Evolutionary conservation across 2,113 vertebrate genomes (phyloP).

Genomic region (Piprites chloris): DNA sequence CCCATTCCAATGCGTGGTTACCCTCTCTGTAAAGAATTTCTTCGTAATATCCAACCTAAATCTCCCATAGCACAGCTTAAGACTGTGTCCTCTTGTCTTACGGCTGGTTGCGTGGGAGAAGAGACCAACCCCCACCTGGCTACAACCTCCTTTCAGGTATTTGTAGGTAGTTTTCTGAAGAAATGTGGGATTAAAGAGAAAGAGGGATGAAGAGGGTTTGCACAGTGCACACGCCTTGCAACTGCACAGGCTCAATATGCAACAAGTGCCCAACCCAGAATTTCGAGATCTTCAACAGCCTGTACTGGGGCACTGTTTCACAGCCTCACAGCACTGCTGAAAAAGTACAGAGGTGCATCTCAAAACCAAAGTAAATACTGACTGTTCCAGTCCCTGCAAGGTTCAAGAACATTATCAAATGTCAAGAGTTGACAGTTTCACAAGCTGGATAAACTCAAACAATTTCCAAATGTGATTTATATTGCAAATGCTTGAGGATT

Average conservation of each 20-base stretch:
- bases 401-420: neutral
- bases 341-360: neutral
- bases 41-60: too few species aligned
- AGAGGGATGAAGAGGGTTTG: neutral
- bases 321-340: neutral
- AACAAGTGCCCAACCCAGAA: rapidly evolving
- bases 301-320: rapidly evolving
- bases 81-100: too few species aligned
- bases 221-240: rapidly evolving
- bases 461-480: neutral
- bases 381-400: neutral
- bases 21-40: too few species aligned
- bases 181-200: neutral
- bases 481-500: neutral
- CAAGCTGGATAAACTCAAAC: neutral
- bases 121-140: too few species aligned
- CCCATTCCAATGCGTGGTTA: too few species aligned
- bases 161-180: too few species aligned
- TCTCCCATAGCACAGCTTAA: too few species aligned
- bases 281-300: rapidly evolving
- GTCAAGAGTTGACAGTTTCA: neutral
- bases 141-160: too few species aligned
- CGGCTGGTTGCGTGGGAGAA: too few species aligned
- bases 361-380: neutral
- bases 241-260: neutral